phyloP scores from a whole-genome alignment of 2,888 invertebrate genomes.

The Sceliomorpha sp. region DNA sequence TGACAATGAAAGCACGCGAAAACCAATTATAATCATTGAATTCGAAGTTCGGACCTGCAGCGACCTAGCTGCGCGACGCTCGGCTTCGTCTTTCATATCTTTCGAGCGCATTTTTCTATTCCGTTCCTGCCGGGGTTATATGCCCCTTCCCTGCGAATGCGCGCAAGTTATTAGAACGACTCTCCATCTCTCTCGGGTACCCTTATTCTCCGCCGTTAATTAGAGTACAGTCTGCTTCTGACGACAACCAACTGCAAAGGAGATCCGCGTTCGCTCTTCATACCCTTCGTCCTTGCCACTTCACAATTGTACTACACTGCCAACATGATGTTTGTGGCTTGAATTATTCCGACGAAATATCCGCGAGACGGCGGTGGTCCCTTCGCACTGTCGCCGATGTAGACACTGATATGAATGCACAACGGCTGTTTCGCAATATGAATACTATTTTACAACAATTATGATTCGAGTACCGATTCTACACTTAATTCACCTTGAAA shows the following conservation, averaged over 20 bases:
- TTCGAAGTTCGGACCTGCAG: constrained; percentile 1
- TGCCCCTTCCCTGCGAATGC: constrained; percentile 26
- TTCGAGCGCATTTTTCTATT: constrained; percentile 17
- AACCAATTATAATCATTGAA: constrained; percentile 15
- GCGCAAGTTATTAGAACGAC: constrained; percentile 67
- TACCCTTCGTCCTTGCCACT: constrained; percentile 52
- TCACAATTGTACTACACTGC: constrained; percentile 58
- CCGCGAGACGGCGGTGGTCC: constrained; percentile 15
- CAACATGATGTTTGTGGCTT: constrained; percentile 65
- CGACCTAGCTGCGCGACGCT: constrained; percentile 2
- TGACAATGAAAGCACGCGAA: constrained; percentile 3
- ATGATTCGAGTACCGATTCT: constrained; percentile 21
- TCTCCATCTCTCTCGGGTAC: constrained; percentile 64
- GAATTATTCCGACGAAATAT: constrained; percentile 65
- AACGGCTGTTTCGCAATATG: constrained; percentile 39
- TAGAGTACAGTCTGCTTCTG: constrained; percentile 72
- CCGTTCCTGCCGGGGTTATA: constrained; percentile 15
- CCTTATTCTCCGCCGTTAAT: constrained; percentile 71
- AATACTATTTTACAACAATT: constrained; percentile 42
- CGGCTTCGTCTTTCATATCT: constrained; percentile 4
- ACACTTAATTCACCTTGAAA: too few relatives aligned
- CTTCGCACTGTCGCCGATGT: constrained; percentile 21
- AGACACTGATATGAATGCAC: constrained; percentile 44
- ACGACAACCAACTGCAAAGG: constrained; percentile 68
- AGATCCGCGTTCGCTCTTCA: constrained; percentile 58